Evolutionary conservation across 2,797 vertebrate genomes (phyloP).

Genomic region (Nothura maculosa): DNA sequence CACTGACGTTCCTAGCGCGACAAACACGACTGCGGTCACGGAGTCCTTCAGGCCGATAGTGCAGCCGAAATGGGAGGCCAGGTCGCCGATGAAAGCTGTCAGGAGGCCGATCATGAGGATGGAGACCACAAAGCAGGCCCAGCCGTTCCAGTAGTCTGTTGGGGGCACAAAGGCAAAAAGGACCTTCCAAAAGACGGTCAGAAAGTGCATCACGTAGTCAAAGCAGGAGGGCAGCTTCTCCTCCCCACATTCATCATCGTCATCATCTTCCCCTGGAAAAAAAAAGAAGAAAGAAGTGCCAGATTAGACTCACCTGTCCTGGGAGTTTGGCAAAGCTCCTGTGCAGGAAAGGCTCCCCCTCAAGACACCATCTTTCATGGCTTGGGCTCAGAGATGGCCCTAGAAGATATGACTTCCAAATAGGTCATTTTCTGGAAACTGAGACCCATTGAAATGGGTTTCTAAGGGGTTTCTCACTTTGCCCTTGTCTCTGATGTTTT

Average conservation of each 20-base stretch:
- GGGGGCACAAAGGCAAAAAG: conserved; percentile 96
- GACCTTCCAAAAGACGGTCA: conserved; percentile 98
- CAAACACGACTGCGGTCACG: conserved; percentile 96
- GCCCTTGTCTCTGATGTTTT: not conserved
- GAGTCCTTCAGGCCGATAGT: conserved; percentile 97
- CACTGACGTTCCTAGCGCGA: conserved; percentile 94
- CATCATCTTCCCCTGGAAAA: conserved; percentile 91
- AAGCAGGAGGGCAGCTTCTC: conserved; percentile 94
- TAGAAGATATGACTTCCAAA: not conserved
- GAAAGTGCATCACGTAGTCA: conserved; percentile 97
- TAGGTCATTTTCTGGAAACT: not conserved
- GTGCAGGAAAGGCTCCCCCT: not conserved
- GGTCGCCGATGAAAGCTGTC: conserved; percentile 94
- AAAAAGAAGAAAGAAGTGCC: conserved; percentile 30
- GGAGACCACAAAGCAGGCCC: conserved; percentile 95
- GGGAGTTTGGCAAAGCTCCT: not conserved
- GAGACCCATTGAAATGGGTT: not conserved
- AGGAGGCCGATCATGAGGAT: conserved; percentile 94
- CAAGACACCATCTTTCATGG: rapidly evolving
- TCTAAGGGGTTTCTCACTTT: not conserved
- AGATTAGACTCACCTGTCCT: not conserved
- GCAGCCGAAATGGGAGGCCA: conserved; percentile 98
- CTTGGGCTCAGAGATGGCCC: not conserved
- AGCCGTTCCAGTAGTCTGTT: conserved; percentile 95
- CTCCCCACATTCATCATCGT: conserved; percentile 92